Base-by-base conservation (phyloP, 30 jellyfish, hydroid and myxozoan genomes). In the Hydractinia echinata region DNA sequence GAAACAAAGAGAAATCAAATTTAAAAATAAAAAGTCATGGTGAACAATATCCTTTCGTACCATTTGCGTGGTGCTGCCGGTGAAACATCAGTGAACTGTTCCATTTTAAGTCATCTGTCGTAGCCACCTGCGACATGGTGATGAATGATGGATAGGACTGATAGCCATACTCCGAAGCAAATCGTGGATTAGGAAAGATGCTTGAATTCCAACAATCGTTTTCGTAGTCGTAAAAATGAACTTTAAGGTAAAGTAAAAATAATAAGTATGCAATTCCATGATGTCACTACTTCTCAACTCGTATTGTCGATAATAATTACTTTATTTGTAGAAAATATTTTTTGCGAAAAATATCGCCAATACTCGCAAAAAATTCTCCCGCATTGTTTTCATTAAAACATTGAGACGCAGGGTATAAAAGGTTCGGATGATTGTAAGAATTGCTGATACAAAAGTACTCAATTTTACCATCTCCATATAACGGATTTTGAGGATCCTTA, bases 141-240 rank as follows among this genome's bases (percentile, higher is more conserved):
- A 82, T 77, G 19, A 76, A 53, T 6, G 97, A 91, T 5, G 97
- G 97, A 61, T 72, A 85, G 14, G 97, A 86, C 67, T 91, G 97
- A 71, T 91, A 91, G 54, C 97, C 97, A 53, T 91, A 91, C 74
- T 91, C 97, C 11, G 96, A 85, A 18, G 97, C 95, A 54, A 91
- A 82, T 76, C 97, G 81, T 60, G 97, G 95, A 19, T 85, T 91
- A 10, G 96, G 96, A 69, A 84, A 86, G 0, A 86, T 67, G n/a
- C 67, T 80, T 10, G 82, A 73, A 62, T 91, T 79, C 95, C 91
- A 78, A 72, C 97, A 91, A 78, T 91, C 83, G 4, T 81, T 71
- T 11, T 48, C 30, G 81, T 91, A 91, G 78, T 86, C 87, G 55
- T 91, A 91, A 55, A 71, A 67, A 77, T 91, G 97, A 44, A 91